Conservation (phyloP, 2,888 invertebrate genomes). For the Lumbricus terrestris region DNA sequence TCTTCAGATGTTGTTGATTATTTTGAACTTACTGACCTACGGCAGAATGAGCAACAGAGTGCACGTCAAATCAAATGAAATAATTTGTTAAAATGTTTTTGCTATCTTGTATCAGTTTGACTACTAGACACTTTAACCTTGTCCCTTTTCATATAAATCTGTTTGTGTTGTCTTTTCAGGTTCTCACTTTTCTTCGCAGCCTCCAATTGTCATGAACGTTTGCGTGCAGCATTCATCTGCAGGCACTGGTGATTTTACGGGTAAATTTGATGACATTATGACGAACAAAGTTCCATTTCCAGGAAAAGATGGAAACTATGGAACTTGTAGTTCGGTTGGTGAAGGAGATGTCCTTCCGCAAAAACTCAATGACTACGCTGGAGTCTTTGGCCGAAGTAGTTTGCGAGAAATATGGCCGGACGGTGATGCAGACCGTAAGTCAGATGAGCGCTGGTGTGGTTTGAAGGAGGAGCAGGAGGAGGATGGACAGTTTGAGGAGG, state of each 20-base stretch:
- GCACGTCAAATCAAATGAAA: background rate
- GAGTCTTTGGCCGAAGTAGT: background rate
- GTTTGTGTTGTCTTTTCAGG: background rate
- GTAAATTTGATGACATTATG: background rate
- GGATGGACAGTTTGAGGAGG: background rate
- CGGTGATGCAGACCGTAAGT: background rate
- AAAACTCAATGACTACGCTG: background rate
- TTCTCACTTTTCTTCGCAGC: background rate
- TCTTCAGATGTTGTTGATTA: background rate
- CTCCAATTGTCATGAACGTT: background rate
- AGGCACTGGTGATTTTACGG: background rate
- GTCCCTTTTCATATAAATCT: background rate
- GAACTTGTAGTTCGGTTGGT: background rate
- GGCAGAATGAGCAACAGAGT: background rate
- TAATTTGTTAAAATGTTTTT: background rate
- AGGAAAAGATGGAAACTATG: background rate
- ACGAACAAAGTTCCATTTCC: background rate
- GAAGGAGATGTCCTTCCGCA: background rate
- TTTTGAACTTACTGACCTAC: background rate
- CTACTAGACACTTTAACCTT: background rate
- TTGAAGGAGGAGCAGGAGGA: background rate
- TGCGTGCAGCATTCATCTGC: background rate
- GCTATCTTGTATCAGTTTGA: background rate
- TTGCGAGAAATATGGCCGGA: background rate
- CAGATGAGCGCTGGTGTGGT: background rate